A percentile compares a stretch with the other conserved stretches of the same genome.
These are phyloP conservation scores for Panagrolaimus sp. DNA, from an alignment of 1,140 invertebrate species.

Conservation along the genomic window DNA sequence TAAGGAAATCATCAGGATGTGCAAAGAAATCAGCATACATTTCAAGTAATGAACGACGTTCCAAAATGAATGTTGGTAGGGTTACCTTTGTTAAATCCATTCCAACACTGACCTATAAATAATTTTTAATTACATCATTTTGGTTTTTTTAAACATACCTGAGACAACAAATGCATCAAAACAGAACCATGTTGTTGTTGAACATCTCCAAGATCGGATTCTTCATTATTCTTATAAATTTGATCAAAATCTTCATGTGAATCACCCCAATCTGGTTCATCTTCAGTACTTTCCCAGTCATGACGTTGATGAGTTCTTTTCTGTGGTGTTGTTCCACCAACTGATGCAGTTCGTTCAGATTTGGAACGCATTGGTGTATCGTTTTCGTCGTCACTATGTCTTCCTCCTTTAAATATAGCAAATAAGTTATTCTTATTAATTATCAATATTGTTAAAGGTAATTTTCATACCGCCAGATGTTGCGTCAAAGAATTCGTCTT, in stretches of 20 bases:
- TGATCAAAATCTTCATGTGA: constrained; percentile 59
- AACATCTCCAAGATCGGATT: constrained; percentile 50
- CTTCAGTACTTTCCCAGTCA: constrained; percentile 16
- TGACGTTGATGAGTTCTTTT: not conserved
- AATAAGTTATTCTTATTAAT: too few species aligned
- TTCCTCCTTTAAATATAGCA: too few species aligned
- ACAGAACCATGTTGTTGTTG: constrained; percentile 64
- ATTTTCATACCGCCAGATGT: constrained; percentile 27
- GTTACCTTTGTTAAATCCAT: constrained; percentile 66
- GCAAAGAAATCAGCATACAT: constrained; percentile 67
- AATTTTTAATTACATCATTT: constrained; percentile 7
- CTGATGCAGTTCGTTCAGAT: not conserved
- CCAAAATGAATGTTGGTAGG: constrained; percentile 65
- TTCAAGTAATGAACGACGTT: constrained; percentile 64
- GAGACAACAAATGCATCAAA: constrained; percentile 64
- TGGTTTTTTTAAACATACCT: constrained; percentile 34
- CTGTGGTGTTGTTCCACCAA: not conserved
- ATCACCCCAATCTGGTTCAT: constrained; percentile 58
- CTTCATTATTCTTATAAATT: constrained; percentile 53
- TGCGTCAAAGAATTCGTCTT: constrained; percentile 53
- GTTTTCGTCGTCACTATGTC: not conserved
- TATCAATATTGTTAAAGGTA: constrained; percentile 24
- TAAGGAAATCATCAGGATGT: constrained; percentile 61
- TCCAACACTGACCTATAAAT: constrained; percentile 64
- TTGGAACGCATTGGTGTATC: not conserved